Percentiles rank a stretch among this genome's conserved stretches.
Conservation (phyloP, 2,113 vertebrate genomes). For the Platycercus adscitus region DNA sequence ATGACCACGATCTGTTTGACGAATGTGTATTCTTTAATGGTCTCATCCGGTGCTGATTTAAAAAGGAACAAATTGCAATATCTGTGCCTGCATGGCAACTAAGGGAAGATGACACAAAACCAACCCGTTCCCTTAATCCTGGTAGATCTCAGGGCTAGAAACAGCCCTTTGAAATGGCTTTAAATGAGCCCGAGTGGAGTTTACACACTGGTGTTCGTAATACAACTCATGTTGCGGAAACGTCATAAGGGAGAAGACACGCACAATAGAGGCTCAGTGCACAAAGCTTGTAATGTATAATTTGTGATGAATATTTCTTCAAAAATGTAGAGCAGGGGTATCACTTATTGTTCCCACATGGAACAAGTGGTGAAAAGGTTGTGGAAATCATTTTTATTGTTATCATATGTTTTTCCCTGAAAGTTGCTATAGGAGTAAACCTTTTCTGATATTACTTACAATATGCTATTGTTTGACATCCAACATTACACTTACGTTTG, state of each 20-base stretch:
- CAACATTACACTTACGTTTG: constrained; percentile 63
- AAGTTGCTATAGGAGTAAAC: constrained; percentile 66
- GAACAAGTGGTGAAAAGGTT: constrained; percentile 73
- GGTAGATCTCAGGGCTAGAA: not conserved
- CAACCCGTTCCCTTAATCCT: constrained; percentile 7
- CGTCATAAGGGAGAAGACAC: constrained; percentile 27
- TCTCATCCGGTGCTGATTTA: constrained; percentile 44
- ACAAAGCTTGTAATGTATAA: constrained; percentile 61
- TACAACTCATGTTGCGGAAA: constrained; percentile 36
- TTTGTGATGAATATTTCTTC: constrained; percentile 71
- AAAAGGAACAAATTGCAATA: constrained; percentile 6
- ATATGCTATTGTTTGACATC: constrained; percentile 71
- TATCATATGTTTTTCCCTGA: constrained; percentile 74
- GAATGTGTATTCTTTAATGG: constrained; percentile 37
- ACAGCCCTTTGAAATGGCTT: not conserved
- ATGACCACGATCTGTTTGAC: not conserved
- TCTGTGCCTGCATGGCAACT: not conserved
- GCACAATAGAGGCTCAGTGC: constrained; percentile 37
- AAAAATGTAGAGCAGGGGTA: constrained; percentile 62
- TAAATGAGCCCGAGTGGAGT: constrained; percentile 10
- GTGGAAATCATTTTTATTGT: constrained; percentile 77
- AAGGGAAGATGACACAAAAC: constrained; percentile 21
- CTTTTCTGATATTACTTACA: constrained; percentile 67
- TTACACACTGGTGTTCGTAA: constrained; percentile 1
- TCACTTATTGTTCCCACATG: constrained; percentile 72